phyloP scores from a whole-genome alignment of 2,797 vertebrate species.

The Hirundo rustica region DNA sequence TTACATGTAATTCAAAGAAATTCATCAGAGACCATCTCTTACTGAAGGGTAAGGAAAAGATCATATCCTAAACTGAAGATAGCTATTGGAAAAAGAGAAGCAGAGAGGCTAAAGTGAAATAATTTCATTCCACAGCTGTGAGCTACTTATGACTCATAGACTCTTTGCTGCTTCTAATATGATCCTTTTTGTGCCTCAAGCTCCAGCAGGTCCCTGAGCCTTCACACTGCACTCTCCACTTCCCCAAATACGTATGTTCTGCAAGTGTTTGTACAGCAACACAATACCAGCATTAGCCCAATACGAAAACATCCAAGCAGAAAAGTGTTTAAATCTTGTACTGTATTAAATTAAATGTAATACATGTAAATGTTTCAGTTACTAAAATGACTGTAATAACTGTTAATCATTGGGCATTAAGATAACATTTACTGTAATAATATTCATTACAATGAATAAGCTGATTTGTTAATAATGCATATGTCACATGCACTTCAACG shows the following conservation, averaged over 20 bases:
- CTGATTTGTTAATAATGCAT: conserved; percentile 15
- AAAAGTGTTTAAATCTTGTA: neutral
- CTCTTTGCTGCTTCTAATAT: neutral
- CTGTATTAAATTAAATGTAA: conserved; percentile 28
- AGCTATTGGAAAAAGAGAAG: neutral
- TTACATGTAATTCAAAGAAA: neutral
- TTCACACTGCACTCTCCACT: neutral
- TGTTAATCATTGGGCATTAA: conserved; percentile 33
- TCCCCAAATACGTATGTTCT: neutral
- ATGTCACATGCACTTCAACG: neutral
- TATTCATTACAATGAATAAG: conserved; percentile 21
- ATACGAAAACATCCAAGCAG: conserved; percentile 18
- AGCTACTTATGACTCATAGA: neutral
- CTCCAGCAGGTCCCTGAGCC: neutral
- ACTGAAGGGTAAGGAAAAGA: neutral
- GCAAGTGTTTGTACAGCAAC: conserved; percentile 55
- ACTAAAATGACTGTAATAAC: conserved; percentile 39
- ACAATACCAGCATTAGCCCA: conserved; percentile 54
- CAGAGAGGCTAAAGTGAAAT: neutral
- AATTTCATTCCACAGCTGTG: neutral
- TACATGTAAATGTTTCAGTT: conserved; percentile 17
- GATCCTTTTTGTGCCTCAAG: conserved; percentile 21
- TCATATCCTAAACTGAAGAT: neutral
- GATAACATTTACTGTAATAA: conserved; percentile 35
- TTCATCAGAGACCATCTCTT: neutral